These are phyloP conservation scores for Dugesia japonica DNA, from an alignment of 2,888 invertebrate genomes.

Conservation along the genomic window DNA sequence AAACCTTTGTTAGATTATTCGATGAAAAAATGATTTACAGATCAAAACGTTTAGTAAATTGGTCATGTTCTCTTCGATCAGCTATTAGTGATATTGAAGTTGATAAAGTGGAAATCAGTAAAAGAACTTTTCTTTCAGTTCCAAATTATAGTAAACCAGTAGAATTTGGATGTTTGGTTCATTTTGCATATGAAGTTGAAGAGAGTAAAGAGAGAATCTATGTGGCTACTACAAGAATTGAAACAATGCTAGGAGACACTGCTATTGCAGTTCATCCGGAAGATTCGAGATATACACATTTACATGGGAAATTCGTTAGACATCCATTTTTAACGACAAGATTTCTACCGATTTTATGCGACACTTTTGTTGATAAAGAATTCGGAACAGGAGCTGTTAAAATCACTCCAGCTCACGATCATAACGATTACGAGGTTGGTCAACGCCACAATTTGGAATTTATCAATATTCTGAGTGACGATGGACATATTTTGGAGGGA, in stretches of 20 bases:
- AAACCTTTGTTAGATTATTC: conserved; percentile 78
- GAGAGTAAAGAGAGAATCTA: conserved; percentile 57
- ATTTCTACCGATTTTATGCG: conserved; percentile 69
- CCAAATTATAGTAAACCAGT: conserved; percentile 77
- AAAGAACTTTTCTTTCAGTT: conserved; percentile 67
- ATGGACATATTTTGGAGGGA: conserved; percentile 66
- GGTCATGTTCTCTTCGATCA: conserved; percentile 86
- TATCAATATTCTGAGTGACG: conserved; percentile 74
- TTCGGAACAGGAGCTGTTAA: conserved; percentile 97
- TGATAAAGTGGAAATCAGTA: conserved; percentile 74
- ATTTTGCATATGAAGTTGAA: conserved; percentile 69
- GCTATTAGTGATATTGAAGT: conserved; percentile 72
- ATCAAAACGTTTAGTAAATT: conserved; percentile 82
- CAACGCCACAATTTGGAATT: conserved; percentile 70
- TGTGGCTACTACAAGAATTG: conserved; percentile 89
- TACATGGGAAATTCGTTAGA: conserved; percentile 63
- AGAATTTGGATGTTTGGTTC: conserved; percentile 77
- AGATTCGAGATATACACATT: conserved; percentile 58
- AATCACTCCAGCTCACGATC: conserved; percentile 92
- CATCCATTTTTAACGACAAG: conserved; percentile 71
- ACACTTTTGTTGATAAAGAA: conserved; percentile 77
- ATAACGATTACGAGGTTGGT: conserved; percentile 84
- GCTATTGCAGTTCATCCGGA: conserved; percentile 93
- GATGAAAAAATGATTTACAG: conserved; percentile 77
- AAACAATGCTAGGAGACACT: conserved; percentile 90